Evolutionary conservation across 2,113 vertebrate species (phyloP).

Genomic region (Vidua macroura): DNA sequence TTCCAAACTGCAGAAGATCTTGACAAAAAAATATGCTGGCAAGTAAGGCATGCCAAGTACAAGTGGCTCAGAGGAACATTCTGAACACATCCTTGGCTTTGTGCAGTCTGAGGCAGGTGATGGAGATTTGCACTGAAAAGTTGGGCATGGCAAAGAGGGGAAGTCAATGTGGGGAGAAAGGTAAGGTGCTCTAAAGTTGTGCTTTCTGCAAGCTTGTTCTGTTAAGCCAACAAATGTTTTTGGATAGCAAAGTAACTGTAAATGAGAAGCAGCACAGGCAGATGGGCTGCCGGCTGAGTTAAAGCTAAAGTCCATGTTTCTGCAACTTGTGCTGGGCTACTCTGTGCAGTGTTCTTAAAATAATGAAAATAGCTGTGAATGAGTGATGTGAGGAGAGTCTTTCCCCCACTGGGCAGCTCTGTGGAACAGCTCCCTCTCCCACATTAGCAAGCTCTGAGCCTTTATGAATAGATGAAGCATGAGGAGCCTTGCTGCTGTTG

Average conservation of each 20-base stretch:
- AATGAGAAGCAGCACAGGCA: not conserved
- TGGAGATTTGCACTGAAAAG: too few species aligned
- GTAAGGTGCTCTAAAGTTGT: not conserved
- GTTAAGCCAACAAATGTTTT: not conserved
- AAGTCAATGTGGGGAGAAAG: not conserved
- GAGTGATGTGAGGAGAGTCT: not conserved
- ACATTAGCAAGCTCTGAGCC: not conserved
- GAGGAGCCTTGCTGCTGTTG: not conserved
- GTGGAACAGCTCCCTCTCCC: not conserved
- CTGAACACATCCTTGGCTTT: not conserved
- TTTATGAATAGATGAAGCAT: not conserved
- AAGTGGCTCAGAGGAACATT: not conserved
- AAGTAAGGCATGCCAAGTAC: rapidly evolving
- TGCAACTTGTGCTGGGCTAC: not conserved
- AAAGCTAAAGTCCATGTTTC: not conserved
- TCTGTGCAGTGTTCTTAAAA: not conserved
- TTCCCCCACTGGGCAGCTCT: not conserved
- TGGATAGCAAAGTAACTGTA: not conserved
- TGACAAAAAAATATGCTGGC: not conserved
- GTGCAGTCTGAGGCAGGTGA: not conserved
- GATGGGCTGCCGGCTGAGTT: not conserved
- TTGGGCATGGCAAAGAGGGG: not conserved
- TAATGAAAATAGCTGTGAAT: not conserved
- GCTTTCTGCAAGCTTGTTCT: not conserved
- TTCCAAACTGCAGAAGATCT: not conserved